Conservation (phyloP, 2,113 vertebrate species). For the Bubalus kerabau region DNA sequence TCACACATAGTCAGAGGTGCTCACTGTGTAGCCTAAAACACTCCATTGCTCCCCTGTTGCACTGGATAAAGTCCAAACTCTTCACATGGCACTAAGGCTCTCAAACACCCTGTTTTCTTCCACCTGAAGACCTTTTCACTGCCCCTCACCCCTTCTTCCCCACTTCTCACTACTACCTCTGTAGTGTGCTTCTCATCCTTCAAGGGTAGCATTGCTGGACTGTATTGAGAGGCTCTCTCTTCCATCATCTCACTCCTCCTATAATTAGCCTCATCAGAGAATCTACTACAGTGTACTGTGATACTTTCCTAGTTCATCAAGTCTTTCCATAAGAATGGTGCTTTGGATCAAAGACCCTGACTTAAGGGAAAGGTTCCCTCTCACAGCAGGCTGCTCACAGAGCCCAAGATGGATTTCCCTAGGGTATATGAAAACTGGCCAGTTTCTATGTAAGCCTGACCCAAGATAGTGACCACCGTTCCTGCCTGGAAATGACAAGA, state of each 20-base stretch:
- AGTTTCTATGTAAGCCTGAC: background rate
- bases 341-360: background rate
- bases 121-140: background rate
- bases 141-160: background rate
- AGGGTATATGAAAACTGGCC: background rate
- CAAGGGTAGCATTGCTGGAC: background rate
- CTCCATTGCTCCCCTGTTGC: background rate
- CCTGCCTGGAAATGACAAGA: background rate
- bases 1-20: background rate
- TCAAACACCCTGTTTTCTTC: background rate
- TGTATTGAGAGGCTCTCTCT: background rate
- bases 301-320: background rate
- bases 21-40: background rate
- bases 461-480: background rate
- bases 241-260: background rate
- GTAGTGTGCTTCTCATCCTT: background rate
- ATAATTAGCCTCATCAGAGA: background rate
- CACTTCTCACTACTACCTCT: background rate
- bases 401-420: background rate
- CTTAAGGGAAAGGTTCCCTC: background rate
- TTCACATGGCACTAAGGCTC: background rate
- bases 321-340: background rate
- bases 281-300: background rate
- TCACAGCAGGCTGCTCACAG: background rate
- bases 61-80: background rate